Conservation (phyloP, 1,140 invertebrate genomes). For the Musca domestica region DNA sequence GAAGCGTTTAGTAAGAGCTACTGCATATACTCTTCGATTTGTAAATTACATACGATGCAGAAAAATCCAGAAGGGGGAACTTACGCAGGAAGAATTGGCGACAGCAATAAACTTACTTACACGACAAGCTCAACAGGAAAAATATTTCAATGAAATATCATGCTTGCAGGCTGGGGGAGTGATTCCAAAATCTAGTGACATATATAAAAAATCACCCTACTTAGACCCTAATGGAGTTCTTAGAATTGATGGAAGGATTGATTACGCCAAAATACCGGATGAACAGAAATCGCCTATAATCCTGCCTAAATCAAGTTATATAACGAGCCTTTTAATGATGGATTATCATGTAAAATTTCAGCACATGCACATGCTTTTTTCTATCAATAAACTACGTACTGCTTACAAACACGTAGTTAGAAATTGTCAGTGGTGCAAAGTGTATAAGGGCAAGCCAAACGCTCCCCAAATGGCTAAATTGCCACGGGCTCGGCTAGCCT, state of each 20-base stretch:
- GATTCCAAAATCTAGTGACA: background rate
- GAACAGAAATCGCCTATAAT: slow-evolving; percentile 6
- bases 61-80: background rate
- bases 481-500: background rate
- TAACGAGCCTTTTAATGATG: background rate
- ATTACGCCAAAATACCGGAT: too few relatives aligned
- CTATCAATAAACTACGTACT: background rate
- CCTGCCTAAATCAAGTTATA: background rate
- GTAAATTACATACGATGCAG: background rate
- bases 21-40: background rate
- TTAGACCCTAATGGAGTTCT: background rate
- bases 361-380: too few relatives aligned
- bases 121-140: slow-evolving; percentile 14
- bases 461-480: too few relatives aligned
- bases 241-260: too few relatives aligned
- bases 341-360: too few relatives aligned
- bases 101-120: slow-evolving; percentile 27
- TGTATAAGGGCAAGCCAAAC: background rate
- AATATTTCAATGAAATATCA: background rate
- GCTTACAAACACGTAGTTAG: background rate
- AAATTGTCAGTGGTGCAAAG: background rate
- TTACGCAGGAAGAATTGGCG: slow-evolving; percentile 27
- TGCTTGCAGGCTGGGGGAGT: background rate
- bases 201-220: background rate
- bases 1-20: background rate